These are phyloP conservation scores for Miniopterus natalensis DNA, from an alignment of 2,113 vertebrate species.

Conservation along the genomic window DNA sequence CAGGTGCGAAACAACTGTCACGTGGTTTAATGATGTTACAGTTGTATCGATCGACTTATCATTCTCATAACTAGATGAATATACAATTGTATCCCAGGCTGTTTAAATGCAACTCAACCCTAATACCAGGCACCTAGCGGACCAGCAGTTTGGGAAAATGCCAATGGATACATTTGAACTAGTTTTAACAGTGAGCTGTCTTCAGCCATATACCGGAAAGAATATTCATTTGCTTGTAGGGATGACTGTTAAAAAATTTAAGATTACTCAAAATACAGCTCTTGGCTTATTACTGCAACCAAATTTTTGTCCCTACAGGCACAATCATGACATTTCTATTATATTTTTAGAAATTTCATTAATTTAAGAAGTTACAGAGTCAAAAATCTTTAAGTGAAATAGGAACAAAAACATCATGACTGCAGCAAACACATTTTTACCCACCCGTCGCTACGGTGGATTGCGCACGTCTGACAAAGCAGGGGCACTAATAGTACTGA, in stretches of 20 bases:
- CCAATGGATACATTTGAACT: background rate
- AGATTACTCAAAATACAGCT: background rate
- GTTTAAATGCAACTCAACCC: conserved; percentile 18
- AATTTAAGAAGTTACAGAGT: background rate
- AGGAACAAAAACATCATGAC: background rate
- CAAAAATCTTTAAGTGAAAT: conserved; percentile 20
- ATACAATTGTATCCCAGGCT: background rate
- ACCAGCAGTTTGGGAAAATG: background rate
- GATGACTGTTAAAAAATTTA: conserved; percentile 15
- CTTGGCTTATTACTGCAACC: background rate
- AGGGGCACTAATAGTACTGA: background rate
- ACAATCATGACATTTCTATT: background rate
- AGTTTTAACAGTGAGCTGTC: conserved; percentile 25
- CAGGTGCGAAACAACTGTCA: conserved; percentile 30
- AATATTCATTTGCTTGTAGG: conserved; percentile 6
- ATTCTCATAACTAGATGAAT: conserved; percentile 55
- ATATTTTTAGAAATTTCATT: background rate
- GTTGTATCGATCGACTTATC: conserved; percentile 3
- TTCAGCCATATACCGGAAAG: background rate
- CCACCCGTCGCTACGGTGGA: too few species aligned
- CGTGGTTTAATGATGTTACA: background rate
- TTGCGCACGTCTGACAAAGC: background rate
- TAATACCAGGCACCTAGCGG: background rate
- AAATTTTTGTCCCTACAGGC: background rate
- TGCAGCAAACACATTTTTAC: background rate